Evolutionary conservation across 2,888 invertebrate species (phyloP).

Genomic region (Acronicta psi): DNA sequence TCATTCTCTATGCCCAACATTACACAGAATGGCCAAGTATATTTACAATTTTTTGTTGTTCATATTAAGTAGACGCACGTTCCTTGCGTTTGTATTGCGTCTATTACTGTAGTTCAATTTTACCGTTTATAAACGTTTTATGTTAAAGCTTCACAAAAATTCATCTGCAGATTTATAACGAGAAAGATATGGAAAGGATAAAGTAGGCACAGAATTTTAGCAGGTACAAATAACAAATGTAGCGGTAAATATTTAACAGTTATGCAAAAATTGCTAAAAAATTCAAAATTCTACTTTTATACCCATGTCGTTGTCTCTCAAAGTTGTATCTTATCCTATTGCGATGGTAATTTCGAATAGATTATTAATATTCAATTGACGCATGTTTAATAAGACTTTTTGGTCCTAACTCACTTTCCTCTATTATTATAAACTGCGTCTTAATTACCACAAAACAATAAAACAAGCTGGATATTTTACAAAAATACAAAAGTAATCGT

Average conservation of each 20-base stretch:
- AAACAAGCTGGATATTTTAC: conserved; percentile 77
- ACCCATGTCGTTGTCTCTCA: conserved; percentile 82
- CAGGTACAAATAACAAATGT: conserved; percentile 46
- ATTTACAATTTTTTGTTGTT: conserved; percentile 32
- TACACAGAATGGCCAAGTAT: conserved; percentile 35
- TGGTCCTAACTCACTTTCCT: conserved; percentile 79
- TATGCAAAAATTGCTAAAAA: conserved; percentile 73
- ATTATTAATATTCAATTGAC: conserved; percentile 79
- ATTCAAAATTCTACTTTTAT: conserved; percentile 66
- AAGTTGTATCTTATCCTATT: conserved; percentile 80
- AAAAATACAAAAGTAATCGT: conserved; percentile 81
- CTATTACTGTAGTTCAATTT: conserved; percentile 32
- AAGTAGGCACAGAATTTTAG: conserved; percentile 37
- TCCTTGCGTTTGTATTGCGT: conserved; percentile 35
- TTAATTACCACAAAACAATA: conserved; percentile 69
- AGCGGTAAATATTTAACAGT: conserved; percentile 55
- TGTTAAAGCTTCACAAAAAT: conserved; percentile 31
- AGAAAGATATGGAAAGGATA: conserved; percentile 29
- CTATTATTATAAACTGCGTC: conserved; percentile 69
- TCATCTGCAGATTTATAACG: conserved; percentile 22
- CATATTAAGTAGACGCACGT: conserved; percentile 32
- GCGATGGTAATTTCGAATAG: conserved; percentile 70
- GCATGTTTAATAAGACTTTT: conserved; percentile 73
- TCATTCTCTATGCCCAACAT: conserved; percentile 38
- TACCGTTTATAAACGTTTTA: conserved; percentile 20